Base-by-base conservation (phyloP, 1,140 invertebrate genomes). In the Ruditapes philippinarum region DNA sequence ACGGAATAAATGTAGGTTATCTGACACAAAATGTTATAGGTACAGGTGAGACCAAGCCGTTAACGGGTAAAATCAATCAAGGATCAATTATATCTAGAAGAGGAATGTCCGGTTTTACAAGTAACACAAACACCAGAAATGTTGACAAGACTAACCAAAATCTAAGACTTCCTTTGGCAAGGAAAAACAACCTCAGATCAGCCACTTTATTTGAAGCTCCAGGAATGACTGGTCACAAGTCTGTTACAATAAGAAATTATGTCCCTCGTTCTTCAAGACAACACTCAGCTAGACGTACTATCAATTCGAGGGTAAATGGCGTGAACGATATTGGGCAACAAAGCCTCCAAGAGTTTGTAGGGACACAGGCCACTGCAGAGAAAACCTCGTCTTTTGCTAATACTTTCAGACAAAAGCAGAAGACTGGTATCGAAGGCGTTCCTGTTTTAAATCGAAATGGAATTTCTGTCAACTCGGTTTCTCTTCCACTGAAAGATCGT, bases 11-110 rank as follows among this genome's bases (percentile, higher is more conserved):
- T 68, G 5, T 83, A 22, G 40, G 70, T 49, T 88, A 88, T 51
- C 54, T 70, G 51, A 88, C 85, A 31, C 76, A 80, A 54, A 88
- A 88, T 70, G 28, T 88, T 36, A 42, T 88, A 3, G 76, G 85
- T 31, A 11, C 85, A 70, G n/a, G 49, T 33, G 85, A 68, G 28
- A 79, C 76, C 19, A 62, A 54, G 25, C 60, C 85, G 25, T n/a
- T 88, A 38, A 80, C 54, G 70, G 49, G 19, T 17, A 70, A 70
- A 22, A 70, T 70, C 7, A 70, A 38, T 36, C 9, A 22, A 14
- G 65, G 36, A 19, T 0, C 33, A 28, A 70, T 31, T 17, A 19
- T 70, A 14, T 38, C 65, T 2, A 38, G 25, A 17, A 31, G 11
- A 38, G 65, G 11, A 38, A 4, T 38, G 17, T 22, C 33, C 0